A percentile compares a stretch with the other conserved stretches of the same genome.
Evolutionary conservation across 2,113 vertebrate genomes (phyloP).

Genomic region (Ptilonorhynchus violaceus): DNA sequence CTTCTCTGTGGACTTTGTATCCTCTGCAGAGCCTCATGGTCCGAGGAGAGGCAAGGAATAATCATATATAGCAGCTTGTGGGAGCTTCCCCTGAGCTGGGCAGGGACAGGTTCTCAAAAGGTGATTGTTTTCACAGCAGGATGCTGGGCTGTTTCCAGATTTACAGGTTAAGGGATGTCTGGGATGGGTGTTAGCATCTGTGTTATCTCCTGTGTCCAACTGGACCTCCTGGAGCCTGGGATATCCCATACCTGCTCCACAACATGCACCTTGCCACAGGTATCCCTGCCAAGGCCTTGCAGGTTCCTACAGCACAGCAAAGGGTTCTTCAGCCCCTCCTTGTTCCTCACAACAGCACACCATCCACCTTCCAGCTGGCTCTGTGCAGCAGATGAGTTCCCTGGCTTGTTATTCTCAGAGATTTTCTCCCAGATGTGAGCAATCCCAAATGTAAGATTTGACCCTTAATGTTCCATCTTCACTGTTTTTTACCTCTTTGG

Average conservation of each 20-base stretch:
- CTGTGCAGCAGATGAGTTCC: neutral
- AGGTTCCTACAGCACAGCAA: neutral
- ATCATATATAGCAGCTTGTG: neutral
- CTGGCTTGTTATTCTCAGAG: neutral
- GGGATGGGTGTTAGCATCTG: neutral
- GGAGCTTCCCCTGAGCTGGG: neutral
- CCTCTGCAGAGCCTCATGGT: neutral
- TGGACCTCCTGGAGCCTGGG: neutral
- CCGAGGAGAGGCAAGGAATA: neutral
- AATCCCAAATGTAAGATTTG: neutral
- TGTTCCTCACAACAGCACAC: neutral
- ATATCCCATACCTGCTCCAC: neutral
- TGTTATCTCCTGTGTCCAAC: neutral
- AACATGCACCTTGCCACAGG: fast-evolving
- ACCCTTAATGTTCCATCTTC: neutral
- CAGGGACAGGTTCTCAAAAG: neutral
- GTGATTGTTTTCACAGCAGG: neutral
- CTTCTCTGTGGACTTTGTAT: neutral
- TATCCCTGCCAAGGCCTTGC: neutral
- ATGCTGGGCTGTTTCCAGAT: neutral
- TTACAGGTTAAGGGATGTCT: neutral
- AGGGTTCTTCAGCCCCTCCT: neutral
- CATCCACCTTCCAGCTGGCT: neutral
- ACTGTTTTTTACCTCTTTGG: neutral
- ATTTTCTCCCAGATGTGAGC: neutral